A percentile compares a stretch with the other conserved stretches of the same genome.
Conservation (phyloP, 2,888 invertebrate genomes). For the Neelides folsomi region DNA sequence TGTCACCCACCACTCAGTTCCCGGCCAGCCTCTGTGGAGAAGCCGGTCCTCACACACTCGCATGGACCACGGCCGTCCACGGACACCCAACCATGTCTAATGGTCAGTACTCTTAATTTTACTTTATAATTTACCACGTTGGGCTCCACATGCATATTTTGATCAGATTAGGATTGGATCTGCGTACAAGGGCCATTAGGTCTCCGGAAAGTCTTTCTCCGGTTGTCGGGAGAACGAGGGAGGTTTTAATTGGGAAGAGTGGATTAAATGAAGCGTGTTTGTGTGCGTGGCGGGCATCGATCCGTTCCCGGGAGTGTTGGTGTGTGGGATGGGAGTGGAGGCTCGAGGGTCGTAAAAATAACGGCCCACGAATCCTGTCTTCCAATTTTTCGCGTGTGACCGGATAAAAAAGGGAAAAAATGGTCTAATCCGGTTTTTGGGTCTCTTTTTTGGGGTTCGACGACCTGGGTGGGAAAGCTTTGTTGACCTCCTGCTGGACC, state of each 20-base stretch:
- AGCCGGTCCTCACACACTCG: constrained; percentile 4
- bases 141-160: neutral
- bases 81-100: neutral
- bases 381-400: constrained; percentile 30
- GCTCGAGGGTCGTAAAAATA: constrained; percentile 18
- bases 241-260: too few species aligned
- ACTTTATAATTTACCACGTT: neutral
- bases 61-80: neutral
- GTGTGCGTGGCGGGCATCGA: too few species aligned
- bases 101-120: neutral
- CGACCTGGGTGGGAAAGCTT: constrained; percentile 27
- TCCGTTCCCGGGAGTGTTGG: too few species aligned
- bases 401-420: constrained; percentile 27
- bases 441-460: constrained; percentile 23
- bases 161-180: too few species aligned
- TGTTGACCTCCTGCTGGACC: neutral
- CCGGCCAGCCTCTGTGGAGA: too few species aligned
- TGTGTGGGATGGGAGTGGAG: too few species aligned
- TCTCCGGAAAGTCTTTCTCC: neutral
- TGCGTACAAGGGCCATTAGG: neutral
- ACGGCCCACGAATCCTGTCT: constrained; percentile 21
- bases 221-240: too few species aligned
- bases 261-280: too few species aligned
- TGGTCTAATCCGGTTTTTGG: constrained; percentile 22
- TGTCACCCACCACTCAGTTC: too few species aligned